Conservation (phyloP, 2,113 vertebrate genomes). For the Petaurus breviceps region DNA sequence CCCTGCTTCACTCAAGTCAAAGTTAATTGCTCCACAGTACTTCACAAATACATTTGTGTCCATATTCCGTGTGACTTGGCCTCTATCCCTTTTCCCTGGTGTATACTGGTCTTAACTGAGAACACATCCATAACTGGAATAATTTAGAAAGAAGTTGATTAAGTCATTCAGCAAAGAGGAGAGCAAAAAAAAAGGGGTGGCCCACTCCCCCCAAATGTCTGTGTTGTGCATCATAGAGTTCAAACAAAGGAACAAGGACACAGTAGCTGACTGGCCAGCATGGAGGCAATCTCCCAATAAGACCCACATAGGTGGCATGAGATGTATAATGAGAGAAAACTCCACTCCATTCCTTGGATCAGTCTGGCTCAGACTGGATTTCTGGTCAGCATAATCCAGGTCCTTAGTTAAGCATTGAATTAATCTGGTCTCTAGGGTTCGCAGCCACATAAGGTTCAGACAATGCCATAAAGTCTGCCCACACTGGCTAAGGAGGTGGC, state of each 20-base stretch:
- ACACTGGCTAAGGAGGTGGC: not conserved
- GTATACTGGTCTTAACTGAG: not conserved
- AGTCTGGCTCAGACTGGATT: not conserved
- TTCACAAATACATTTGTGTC: not conserved
- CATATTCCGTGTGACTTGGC: not conserved
- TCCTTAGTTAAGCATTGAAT: not conserved
- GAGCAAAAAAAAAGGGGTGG: not conserved
- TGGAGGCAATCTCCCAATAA: not conserved
- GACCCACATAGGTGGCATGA: not conserved
- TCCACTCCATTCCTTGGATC: not conserved
- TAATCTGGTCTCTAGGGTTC: not conserved
- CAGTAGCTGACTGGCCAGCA: not conserved
- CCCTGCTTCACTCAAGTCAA: no score
- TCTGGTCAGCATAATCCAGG: not conserved
- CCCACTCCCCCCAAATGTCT: not conserved
- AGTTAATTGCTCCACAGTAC: not conserved
- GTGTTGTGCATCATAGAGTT: not conserved
- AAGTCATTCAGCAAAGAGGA: not conserved
- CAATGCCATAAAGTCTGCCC: not conserved
- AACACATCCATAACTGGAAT: not conserved
- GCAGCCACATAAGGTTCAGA: not conserved
- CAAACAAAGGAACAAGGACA: not conserved
- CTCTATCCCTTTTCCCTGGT: not conserved
- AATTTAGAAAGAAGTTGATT: not conserved
- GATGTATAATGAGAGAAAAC: not conserved